A percentile compares a stretch with the other conserved stretches of the same genome.
These are phyloP conservation scores for Celastrina argiolus DNA, from an alignment of 2,888 invertebrate genomes.

Conservation along the genomic window DNA sequence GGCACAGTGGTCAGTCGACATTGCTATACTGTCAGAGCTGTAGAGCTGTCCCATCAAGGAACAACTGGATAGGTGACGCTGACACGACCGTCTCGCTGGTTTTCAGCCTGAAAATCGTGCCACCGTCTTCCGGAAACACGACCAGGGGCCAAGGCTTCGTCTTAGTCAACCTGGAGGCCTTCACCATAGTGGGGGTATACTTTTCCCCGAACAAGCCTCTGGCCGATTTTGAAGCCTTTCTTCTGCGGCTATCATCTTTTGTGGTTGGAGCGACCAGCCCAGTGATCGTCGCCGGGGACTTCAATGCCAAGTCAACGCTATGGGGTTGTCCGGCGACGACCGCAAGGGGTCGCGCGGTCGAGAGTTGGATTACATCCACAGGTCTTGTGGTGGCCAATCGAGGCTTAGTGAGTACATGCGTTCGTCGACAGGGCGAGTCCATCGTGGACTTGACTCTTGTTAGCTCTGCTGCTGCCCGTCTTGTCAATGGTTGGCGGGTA, in stretches of 20 bases:
- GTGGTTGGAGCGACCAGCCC: constrained; percentile 14
- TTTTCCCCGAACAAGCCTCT: no score
- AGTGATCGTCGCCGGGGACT: constrained; percentile 26
- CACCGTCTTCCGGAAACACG: no score
- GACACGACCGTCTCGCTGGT: no score
- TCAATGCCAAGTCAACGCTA: constrained; percentile 31
- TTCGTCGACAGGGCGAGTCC: constrained; percentile 33
- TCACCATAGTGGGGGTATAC: no score
- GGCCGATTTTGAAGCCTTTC: constrained; percentile 31
- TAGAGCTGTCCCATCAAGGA: no score
- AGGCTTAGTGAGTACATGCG: constrained; percentile 34
- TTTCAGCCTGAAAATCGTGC: no score
- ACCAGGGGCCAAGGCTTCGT: no score
- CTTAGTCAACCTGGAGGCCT: no score
- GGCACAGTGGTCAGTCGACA: no score
- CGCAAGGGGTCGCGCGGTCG: constrained; percentile 27
- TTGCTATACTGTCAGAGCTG: no score
- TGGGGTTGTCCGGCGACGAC: constrained; percentile 31
- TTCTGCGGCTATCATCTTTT: constrained; percentile 18
- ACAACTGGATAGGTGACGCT: no score
- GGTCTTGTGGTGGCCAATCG: constrained; percentile 28
- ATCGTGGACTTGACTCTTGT: constrained; percentile 32
- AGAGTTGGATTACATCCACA: constrained; percentile 26
- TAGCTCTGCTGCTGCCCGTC: constrained; percentile 22
- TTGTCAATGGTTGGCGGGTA: constrained; percentile 27